Conservation (phyloP, 2,888 invertebrate genomes). For the Myopa testacea region DNA sequence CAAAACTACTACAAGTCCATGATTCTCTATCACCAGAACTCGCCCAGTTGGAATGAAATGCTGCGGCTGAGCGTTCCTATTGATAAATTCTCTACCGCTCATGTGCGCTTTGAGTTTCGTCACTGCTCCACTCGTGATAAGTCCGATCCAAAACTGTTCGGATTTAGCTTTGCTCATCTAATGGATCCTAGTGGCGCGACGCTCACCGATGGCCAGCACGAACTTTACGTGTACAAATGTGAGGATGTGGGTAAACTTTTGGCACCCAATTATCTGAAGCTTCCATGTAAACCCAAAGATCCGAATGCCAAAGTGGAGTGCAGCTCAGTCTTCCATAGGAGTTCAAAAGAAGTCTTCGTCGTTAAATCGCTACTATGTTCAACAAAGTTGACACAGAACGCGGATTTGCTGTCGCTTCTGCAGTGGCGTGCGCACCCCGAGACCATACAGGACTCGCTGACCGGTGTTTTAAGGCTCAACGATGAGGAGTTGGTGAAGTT, state of each 20-base stretch:
- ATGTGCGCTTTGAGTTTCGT: constrained; percentile 89
- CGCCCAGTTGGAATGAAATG: constrained; percentile 92
- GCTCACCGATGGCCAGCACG: constrained; percentile 87
- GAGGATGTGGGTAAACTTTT: constrained; percentile 78
- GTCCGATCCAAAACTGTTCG: constrained; percentile 90
- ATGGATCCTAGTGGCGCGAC: constrained; percentile 94
- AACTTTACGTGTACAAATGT: constrained; percentile 93
- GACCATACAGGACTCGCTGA: constrained; percentile 85
- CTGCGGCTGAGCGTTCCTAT: constrained; percentile 88
- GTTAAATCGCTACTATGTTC: constrained; percentile 90
- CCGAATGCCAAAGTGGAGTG: constrained; percentile 69
- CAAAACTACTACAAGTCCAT: constrained; percentile 83
- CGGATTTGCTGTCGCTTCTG: constrained; percentile 87
- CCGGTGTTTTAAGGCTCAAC: constrained; percentile 83
- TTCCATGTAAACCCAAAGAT: constrained; percentile 76
- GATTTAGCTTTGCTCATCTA: constrained; percentile 89
- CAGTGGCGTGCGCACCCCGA: constrained; percentile 94
- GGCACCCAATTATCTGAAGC: constrained; percentile 73
- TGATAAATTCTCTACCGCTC: constrained; percentile 92
- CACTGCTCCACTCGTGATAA: constrained; percentile 95
- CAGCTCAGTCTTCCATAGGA: constrained; percentile 76
- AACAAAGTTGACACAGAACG: constrained; percentile 96
- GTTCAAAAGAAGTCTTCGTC: constrained; percentile 85
- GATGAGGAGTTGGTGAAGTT: constrained; percentile 95
- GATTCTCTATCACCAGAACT: constrained; percentile 94